phyloP scores from a whole-genome alignment of 2,797 vertebrate species.

The Gobio occitaniae region DNA sequence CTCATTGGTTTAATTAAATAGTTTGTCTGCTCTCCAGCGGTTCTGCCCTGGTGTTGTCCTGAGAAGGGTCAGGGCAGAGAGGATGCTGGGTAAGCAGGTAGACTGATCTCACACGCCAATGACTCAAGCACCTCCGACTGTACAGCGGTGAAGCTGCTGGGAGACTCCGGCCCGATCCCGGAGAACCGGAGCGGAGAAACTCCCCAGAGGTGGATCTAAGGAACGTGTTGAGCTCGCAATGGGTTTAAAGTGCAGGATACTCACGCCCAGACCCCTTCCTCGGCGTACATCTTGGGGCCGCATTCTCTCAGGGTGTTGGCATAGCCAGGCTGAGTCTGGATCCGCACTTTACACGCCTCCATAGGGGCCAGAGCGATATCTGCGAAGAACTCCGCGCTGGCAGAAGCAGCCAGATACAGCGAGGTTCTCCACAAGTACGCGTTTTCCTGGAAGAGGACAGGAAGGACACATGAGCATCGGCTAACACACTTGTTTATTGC shows the following conservation, averaged over 20 bases:
- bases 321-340: conserved; percentile 89
- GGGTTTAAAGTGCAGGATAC: conserved; percentile 58
- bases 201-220: conserved; percentile 92
- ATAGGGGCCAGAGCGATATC: conserved; percentile 91
- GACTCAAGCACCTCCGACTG: conserved; percentile 90
- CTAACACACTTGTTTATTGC: background rate
- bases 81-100: conserved; percentile 81
- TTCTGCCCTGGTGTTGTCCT: conserved; percentile 76
- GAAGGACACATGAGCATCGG: background rate
- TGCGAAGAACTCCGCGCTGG: conserved; percentile 90
- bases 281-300: conserved; percentile 86
- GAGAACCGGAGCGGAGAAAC: conserved; percentile 77
- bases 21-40: conserved; percentile 82
- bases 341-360: conserved; percentile 91
- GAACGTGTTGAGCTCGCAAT: conserved; percentile 75
- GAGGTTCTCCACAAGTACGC: conserved; percentile 88
- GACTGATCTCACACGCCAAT: conserved; percentile 90
- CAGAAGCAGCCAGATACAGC: conserved; percentile 86
- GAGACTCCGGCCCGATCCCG: conserved; percentile 75
- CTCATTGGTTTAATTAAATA: background rate
- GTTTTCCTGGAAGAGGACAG: conserved; percentile 78
- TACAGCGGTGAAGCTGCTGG: conserved; percentile 87
- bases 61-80: conserved; percentile 78
- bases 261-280: conserved; percentile 89
- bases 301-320: conserved; percentile 87